Base-by-base conservation (phyloP, 2,797 vertebrate species). In the Schizopygopsis malacanthus region DNA sequence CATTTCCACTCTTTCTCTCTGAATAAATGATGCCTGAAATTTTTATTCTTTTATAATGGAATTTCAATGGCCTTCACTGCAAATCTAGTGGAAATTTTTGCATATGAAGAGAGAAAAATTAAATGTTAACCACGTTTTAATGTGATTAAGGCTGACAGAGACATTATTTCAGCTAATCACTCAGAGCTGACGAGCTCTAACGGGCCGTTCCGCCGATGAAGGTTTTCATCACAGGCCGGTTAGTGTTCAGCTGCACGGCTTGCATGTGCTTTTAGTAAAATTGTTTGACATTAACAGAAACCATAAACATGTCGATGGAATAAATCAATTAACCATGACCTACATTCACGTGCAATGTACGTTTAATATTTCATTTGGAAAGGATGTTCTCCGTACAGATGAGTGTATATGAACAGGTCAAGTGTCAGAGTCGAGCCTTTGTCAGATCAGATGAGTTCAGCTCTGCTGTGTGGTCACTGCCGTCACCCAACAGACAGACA, bases 91-190 rank as follows among this genome's bases (percentile, higher is more conserved):
- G 98, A 99, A 99, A 99, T 98, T 98, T 97, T 97, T 96, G 97
- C 98, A 99, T 99, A 99, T 98, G 97, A 99, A 99, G 97, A 98
- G 95, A 96, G 97, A 97, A 99, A 98, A 99, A 98, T 99, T 98
- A 98, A 98, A 99, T 98, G 98, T 99, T 99, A 99, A 99, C 98
- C 97, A 99, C 97, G 96, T 98, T 98, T 99, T 99, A 99, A 99
- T 99, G 98, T 98, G 97, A 99, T 99, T 99, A 99, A 98, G 96
- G 96, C 96, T 99, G 98, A 99, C 97, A 99, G 97, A 97, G 97
- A 98, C 97, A 99, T 99, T 99, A 99, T 98, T 99, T 99, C 98
- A 98, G 98, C 98, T 99, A 99, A 99, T 99, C 98, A 98, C 96
- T 99, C 97, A 98, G 90, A 89, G 95, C 95, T 96, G 97, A 96